Evolutionary conservation across 2,113 vertebrate species (phyloP).

Genomic region (Planiliza haematocheilus): DNA sequence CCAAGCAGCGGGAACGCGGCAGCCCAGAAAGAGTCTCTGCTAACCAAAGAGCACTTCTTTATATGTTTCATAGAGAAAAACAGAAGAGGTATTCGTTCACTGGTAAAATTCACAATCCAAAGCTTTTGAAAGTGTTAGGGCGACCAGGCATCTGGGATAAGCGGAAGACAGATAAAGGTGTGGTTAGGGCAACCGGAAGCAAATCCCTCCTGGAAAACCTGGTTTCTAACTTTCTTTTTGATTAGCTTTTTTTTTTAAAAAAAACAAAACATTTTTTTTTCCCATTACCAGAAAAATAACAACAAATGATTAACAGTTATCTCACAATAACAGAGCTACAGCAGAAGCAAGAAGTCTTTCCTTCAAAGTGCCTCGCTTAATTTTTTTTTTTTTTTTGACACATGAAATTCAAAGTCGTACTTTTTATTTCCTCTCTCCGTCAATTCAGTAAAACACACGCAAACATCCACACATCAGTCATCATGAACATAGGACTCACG

Average conservation of each 20-base stretch:
- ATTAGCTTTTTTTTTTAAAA: constrained; percentile 41
- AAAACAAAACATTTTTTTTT: background rate
- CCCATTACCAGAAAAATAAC: constrained; percentile 59
- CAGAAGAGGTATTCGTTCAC: constrained; percentile 82
- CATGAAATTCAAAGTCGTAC: constrained; percentile 71
- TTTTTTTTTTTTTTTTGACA: constrained; percentile 61
- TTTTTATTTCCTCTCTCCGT: constrained; percentile 39
- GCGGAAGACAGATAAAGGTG: constrained; percentile 81
- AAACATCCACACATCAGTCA: constrained; percentile 48
- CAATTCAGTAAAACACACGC: constrained; percentile 36
- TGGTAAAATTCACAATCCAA: constrained; percentile 81
- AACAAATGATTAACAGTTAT: constrained; percentile 67
- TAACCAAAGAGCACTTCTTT: constrained; percentile 81
- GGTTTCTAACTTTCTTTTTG: constrained; percentile 69
- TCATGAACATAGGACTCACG: constrained; percentile 44
- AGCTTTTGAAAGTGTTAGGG: constrained; percentile 74
- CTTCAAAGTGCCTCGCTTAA: constrained; percentile 79
- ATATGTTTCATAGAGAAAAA: constrained; percentile 70
- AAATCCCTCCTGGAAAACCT: constrained; percentile 80
- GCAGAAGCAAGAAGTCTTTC: constrained; percentile 80
- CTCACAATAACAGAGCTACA: constrained; percentile 81
- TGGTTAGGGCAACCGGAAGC: constrained; percentile 75
- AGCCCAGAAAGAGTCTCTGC: constrained; percentile 64
- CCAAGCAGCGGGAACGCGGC: constrained; percentile 44
- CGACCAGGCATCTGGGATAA: constrained; percentile 74